Percentiles rank a stretch among this genome's conserved stretches.
These are phyloP conservation scores for Heterocephalus glaber DNA, from an alignment of 2,113 vertebrate genomes.

Conservation along the genomic window DNA sequence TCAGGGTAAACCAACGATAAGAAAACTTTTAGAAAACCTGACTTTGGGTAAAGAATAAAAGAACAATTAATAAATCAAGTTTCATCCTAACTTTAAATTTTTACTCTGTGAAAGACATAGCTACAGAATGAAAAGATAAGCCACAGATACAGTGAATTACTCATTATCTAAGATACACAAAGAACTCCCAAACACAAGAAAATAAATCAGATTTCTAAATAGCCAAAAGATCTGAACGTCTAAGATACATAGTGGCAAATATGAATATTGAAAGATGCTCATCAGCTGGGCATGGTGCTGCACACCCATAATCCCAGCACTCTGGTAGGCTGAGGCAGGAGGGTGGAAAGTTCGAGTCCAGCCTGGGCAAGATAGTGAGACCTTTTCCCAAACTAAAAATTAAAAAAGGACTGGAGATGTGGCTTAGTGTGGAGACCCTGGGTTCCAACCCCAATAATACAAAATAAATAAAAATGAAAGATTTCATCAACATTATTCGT, in stretches of 20 bases:
- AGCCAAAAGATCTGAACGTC: background rate
- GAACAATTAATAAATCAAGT: background rate
- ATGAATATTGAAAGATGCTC: background rate
- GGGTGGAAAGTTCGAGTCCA: background rate
- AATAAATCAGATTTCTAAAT: background rate
- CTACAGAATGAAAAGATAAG: background rate
- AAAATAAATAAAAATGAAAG: background rate
- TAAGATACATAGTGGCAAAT: background rate
- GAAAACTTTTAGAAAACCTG: slow-evolving; percentile 1
- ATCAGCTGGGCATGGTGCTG: background rate
- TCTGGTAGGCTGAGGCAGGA: background rate
- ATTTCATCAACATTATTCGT: background rate
- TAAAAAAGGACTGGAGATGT: background rate
- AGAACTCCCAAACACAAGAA: background rate
- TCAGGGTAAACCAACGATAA: background rate
- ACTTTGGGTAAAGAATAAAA: background rate
- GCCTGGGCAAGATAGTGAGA: background rate
- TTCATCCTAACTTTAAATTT: background rate
- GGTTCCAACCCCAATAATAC: too few relatives aligned
- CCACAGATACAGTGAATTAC: background rate
- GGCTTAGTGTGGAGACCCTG: too few relatives aligned
- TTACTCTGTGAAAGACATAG: background rate
- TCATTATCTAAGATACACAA: background rate
- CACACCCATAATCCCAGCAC: background rate
- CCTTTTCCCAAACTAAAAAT: background rate